A percentile compares a stretch with the other conserved stretches of the same genome.
Conservation (phyloP, 1,140 invertebrate species). For the Formica selysi region DNA sequence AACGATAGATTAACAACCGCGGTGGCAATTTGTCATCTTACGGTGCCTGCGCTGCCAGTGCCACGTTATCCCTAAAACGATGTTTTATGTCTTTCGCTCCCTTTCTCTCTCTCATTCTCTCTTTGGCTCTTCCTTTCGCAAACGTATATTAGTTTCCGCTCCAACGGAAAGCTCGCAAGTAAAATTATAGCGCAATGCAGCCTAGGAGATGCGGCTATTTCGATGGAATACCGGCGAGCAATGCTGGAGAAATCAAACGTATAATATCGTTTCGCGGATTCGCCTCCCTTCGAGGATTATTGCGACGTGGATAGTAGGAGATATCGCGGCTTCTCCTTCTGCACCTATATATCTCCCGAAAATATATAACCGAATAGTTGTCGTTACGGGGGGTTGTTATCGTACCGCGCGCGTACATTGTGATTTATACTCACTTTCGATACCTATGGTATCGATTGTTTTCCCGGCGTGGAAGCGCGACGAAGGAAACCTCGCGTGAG, state of each 20-base stretch:
- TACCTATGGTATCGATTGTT: constrained; percentile 41
- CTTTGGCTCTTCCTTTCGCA: neutral
- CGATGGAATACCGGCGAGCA: neutral
- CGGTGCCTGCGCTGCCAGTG: constrained; percentile 44
- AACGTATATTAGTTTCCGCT: constrained; percentile 38
- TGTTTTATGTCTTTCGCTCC: constrained; percentile 47
- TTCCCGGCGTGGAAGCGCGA: constrained; percentile 14
- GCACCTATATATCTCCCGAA: constrained; percentile 20
- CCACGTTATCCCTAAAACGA: constrained; percentile 59
- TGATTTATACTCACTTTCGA: constrained; percentile 60
- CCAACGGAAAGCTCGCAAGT: constrained; percentile 29
- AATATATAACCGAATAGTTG: constrained; percentile 27
- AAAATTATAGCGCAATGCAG: constrained; percentile 54
- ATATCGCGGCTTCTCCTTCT: constrained; percentile 36
- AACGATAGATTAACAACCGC: constrained; percentile 63
- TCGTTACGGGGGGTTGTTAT: constrained; percentile 30
- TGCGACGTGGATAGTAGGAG: constrained; percentile 10
- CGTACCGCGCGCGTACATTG: constrained; percentile 1
- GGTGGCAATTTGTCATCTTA: constrained; percentile 60
- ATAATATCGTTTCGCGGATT: constrained; percentile 43
- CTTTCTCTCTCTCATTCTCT: neutral
- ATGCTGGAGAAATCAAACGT: constrained; percentile 31
- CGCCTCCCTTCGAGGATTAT: constrained; percentile 34
- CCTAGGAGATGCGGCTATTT: constrained; percentile 17
- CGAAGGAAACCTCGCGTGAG: constrained; percentile 34